Percentiles rank a stretch among this genome's conserved stretches.
Conservation (phyloP, 2,797 vertebrate species). For the Xiphophorus birchmanni region DNA sequence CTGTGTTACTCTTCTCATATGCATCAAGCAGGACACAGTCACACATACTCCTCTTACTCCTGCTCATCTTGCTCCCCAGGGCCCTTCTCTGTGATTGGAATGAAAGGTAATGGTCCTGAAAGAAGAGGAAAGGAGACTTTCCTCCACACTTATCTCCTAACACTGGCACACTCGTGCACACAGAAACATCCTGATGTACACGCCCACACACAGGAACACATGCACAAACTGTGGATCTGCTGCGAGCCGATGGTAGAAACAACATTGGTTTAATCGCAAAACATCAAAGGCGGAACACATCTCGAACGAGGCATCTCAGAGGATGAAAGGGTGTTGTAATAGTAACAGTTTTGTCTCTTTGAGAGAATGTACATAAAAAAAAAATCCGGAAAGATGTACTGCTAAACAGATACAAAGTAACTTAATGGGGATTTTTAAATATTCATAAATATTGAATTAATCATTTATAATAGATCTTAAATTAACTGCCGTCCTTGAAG, state of each 20-base stretch:
- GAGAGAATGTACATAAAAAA: constrained; percentile 59
- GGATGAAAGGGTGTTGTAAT: constrained; percentile 71
- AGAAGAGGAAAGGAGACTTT: constrained; percentile 81
- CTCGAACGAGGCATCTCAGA: constrained; percentile 66
- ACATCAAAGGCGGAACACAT: constrained; percentile 79
- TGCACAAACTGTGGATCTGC: constrained; percentile 82
- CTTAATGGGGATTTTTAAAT: constrained; percentile 85
- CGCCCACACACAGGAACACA: constrained; percentile 24
- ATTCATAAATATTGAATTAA: constrained; percentile 89
- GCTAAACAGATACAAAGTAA: constrained; percentile 84
- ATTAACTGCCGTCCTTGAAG: constrained; percentile 84
- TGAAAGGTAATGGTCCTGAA: constrained; percentile 86
- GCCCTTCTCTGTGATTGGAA: constrained; percentile 84
- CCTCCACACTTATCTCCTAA: constrained; percentile 78
- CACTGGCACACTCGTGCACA: constrained; percentile 58
- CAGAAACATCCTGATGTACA: constrained; percentile 22
- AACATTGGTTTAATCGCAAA: constrained; percentile 82
- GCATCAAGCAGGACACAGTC: constrained; percentile 59
- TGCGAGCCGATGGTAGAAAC: constrained; percentile 84
- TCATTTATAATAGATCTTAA: constrained; percentile 88
- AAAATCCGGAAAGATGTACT: constrained; percentile 72
- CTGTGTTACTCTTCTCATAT: constrained; percentile 45
- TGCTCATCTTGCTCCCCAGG: constrained; percentile 60
- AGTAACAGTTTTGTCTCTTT: constrained; percentile 74
- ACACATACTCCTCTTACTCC: constrained; percentile 25